A percentile compares a stretch with the other conserved stretches of the same genome.
phyloP scores from a whole-genome alignment of 1,140 invertebrate species.

The Apocrypta bakeri region DNA sequence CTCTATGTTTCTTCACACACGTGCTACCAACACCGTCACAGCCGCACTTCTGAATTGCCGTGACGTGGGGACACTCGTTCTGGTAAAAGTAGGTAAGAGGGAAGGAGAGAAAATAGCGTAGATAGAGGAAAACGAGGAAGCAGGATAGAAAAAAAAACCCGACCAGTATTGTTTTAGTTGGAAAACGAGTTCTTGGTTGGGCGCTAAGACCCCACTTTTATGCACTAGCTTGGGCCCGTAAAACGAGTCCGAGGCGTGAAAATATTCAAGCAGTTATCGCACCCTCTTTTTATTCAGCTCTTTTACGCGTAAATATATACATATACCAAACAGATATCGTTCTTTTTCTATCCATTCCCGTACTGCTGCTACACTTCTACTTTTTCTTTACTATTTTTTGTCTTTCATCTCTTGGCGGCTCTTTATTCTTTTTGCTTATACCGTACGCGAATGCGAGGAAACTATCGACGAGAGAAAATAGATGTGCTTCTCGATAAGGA shows the following conservation, averaged over 20 bases:
- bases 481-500: slow-evolving; percentile 13
- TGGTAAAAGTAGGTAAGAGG: slow-evolving; percentile 38
- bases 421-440: not conserved
- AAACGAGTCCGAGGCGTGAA: slow-evolving; percentile 24
- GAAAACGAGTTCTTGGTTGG: slow-evolving; percentile 49
- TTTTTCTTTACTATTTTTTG: slow-evolving; percentile 6
- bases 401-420: not conserved
- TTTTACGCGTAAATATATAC: slow-evolving; percentile 11
- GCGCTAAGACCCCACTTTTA: slow-evolving; percentile 39
- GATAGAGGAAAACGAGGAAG: not conserved
- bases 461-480: slow-evolving; percentile 1
- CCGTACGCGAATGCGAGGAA: no score
- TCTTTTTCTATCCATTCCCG: not conserved
- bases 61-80: not conserved
- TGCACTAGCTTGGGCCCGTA: slow-evolving; percentile 14
- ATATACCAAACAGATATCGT: not conserved
- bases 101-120: not conserved
- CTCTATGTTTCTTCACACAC: not conserved
- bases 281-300: not conserved
- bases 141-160: slow-evolving; percentile 20
- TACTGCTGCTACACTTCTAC: not conserved
- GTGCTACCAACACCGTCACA: not conserved
- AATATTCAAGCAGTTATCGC: slow-evolving; percentile 46
- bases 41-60: slow-evolving; percentile 1
- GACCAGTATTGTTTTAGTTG: slow-evolving; percentile 51